Evolutionary conservation across 2,113 vertebrate species (phyloP).

Genomic region (Aldabrachelys gigantea): DNA sequence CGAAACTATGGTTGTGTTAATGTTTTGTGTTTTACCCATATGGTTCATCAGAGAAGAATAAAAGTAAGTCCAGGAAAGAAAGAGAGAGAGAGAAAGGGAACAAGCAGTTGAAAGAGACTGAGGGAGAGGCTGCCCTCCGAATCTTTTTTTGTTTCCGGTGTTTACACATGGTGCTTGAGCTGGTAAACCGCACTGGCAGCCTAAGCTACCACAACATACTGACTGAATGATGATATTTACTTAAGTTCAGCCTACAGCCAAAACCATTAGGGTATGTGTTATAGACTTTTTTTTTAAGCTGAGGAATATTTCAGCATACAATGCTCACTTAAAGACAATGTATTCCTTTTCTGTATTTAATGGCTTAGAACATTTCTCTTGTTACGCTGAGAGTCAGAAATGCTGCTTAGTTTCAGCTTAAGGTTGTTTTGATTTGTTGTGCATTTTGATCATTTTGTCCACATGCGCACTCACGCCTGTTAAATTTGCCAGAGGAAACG

Average conservation of each 20-base stretch:
- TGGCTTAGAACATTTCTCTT: constrained; percentile 75
- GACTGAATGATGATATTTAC: constrained; percentile 80
- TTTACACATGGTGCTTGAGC: constrained; percentile 82
- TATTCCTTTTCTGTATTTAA: constrained; percentile 79
- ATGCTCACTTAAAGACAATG: constrained; percentile 75
- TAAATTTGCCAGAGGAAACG: constrained; percentile 78
- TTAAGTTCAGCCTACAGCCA: constrained; percentile 76
- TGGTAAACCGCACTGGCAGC: constrained; percentile 81
- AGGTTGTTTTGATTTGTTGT: constrained; percentile 67
- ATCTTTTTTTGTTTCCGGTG: constrained; percentile 76
- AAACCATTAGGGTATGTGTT: constrained; percentile 70
- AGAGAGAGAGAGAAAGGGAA: constrained; percentile 48
- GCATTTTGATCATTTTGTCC: constrained; percentile 73
- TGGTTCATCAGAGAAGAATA: constrained; percentile 70
- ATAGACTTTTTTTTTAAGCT: constrained; percentile 48
- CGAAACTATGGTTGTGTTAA: constrained; percentile 56
- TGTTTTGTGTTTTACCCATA: constrained; percentile 74
- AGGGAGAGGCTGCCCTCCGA: constrained; percentile 58
- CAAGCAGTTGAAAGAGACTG: constrained; percentile 53
- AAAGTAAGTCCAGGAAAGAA: constrained; percentile 22
- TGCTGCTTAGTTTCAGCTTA: constrained; percentile 63
- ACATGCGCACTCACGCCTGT: constrained; percentile 70
- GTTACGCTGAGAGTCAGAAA: constrained; percentile 64
- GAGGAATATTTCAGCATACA: constrained; percentile 66
- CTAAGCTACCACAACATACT: constrained; percentile 79